A percentile compares a stretch with the other conserved stretches of the same genome.
These are phyloP conservation scores for Lapara coniferarum DNA, from an alignment of 2,888 invertebrate species.

Conservation along the genomic window DNA sequence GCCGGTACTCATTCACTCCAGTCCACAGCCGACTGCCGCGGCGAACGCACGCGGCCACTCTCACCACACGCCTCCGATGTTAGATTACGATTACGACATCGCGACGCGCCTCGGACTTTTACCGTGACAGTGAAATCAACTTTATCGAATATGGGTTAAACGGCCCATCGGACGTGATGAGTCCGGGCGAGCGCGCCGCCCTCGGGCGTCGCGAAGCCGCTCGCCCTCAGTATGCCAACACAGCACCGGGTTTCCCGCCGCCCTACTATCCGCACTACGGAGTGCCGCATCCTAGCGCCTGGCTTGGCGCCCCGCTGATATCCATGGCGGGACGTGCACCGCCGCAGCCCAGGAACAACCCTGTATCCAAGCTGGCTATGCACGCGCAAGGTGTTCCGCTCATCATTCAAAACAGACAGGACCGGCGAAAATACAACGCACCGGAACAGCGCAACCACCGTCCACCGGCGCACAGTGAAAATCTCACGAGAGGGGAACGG, in stretches of 20 bases:
- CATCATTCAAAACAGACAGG: conserved; percentile 87
- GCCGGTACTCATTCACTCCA: conserved; percentile 78
- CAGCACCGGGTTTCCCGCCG: conserved; percentile 80
- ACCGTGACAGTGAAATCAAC: conserved; percentile 79
- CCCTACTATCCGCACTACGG: conserved; percentile 80
- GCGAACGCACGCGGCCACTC: conserved; percentile 70
- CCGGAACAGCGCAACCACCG: conserved; percentile 75
- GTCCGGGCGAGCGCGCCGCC: conserved; percentile 83
- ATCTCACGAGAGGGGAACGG: conserved; percentile 64
- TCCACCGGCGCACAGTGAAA: conserved; percentile 60
- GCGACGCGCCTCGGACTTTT: conserved; percentile 70
- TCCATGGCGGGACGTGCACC: conserved; percentile 88
- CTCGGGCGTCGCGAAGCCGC: conserved; percentile 81
- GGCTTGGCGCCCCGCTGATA: conserved; percentile 92
- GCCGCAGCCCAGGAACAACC: conserved; percentile 71
- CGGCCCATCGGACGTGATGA: conserved; percentile 78
- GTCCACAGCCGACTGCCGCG: conserved; percentile 77
- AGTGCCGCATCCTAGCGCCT: conserved; percentile 84
- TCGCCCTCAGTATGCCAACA: conserved; percentile 79
- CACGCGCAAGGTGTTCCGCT: conserved; percentile 94
- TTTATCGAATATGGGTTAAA: conserved; percentile 88
- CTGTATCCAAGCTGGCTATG: conserved; percentile 89
- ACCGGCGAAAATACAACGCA: conserved; percentile 74
- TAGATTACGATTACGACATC: conserved; percentile 81
- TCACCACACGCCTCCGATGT: conserved; percentile 72